Base-by-base conservation (phyloP, 2,113 vertebrate species). In the Mustela lutreola region DNA sequence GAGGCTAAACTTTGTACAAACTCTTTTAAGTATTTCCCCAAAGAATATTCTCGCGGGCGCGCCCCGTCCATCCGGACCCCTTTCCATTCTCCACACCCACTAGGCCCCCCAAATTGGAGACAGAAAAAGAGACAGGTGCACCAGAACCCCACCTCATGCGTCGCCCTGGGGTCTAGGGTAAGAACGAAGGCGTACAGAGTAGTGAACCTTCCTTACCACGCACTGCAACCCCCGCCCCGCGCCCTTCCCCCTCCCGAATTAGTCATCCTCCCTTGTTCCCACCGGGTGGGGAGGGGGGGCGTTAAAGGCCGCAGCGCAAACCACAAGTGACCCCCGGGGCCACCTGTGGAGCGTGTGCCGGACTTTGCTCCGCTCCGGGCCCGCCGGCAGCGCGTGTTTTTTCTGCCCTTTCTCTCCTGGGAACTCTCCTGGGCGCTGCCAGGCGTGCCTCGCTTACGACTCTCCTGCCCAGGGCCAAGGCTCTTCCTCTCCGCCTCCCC, bases 341-440 rank as follows among this genome's bases (percentile, higher is more conserved):
- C 97, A 97, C 98, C 90, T 98, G 97, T 96, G 87, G 95, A 96
- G 94, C 87, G 67, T 79, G 95, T 80, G 70, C 89, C 15, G 79
- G 96, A 80, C 96, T 93, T 94, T 45, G 16, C 84, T 28, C 21
- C 4, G 70, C 42, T 33, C 78, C 39, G 0, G 73, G 76, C 76
- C 85, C 39, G 50, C 73, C 42, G 71, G 90, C 80, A 22, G 90
- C 90, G 76, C 42, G 18, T 39, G 76, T 15, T 76, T 84, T 65
- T 83, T 92, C 81, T 21, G 85, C 82, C 78, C 81, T 21, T 48
- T 56, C 82, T 94, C 95, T 42, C 85, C 76, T 0, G 39, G 96
- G 97, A 96, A 78, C 79, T 33, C 84, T 96, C 93, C 70, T 11
- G 94, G 92, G 96, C 53, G 65, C 97, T 70, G 82, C 94, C 88